Evolutionary conservation across 2,797 vertebrate genomes (phyloP), one percentile per base, ranked within the genome.

Genomic region (Erethizon dorsatum): DNA sequence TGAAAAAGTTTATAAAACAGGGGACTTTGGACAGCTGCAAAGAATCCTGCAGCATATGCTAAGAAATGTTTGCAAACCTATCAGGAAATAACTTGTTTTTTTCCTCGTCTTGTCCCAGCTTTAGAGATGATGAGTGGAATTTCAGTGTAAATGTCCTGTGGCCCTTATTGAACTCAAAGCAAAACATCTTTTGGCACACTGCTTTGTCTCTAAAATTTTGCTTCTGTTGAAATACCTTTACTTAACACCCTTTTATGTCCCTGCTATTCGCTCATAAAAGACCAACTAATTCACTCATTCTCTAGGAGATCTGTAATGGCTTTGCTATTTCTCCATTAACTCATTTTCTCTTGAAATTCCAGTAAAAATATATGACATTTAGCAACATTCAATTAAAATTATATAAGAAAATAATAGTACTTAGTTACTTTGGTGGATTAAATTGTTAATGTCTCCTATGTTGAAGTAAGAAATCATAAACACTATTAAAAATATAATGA

Each of bases 361-460:
- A 69, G 13, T 90, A 69, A 82, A 82, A 82, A 69, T 67, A 56
- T 65, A 56, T 80, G 77, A 69, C 13, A 67, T 56, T 82, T 80
- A 90, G 63, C 77, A 90, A 41, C 26, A 56, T 45, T 82, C 61
- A 56, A 45, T 56, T 31, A 54, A 90, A 80, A 26, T 56, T 67
- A 37, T 45, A 80, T 41, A 82, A 8, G 61, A 13, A 67, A 90
- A 69, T 17, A 69, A 54, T 18, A 67, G 33, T 28, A 83, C 73
- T 88, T 90, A 57, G 28, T 88, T 93, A 86, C 65, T 89, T 92
- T 37, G 59, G 59, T 52, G 47, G 52, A 13, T 17, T 89, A 92
- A 56, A 73, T 14, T 82, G 45, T 45, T 82, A 88, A 84, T 22
- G 63, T 86, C 61, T 41, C 37, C 13, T 33, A 88, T 5, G 10